Evolutionary conservation across 2,797 vertebrate genomes (phyloP), one percentile per base, ranked within the genome.

Genomic region (Siniperca obscura): DNA sequence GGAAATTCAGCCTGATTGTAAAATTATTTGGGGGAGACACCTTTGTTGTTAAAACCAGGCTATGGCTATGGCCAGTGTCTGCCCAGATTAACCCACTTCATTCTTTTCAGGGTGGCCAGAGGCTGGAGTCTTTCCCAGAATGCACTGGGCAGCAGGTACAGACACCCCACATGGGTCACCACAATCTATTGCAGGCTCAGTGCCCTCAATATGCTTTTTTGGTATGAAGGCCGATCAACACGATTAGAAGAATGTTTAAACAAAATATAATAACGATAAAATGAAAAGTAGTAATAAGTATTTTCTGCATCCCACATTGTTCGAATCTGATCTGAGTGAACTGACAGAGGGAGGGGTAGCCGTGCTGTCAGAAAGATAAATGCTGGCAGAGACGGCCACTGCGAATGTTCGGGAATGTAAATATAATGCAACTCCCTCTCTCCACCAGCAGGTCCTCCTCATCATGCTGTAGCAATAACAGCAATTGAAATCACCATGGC

Each of bases 401-500:
- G 70, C 19, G 42, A 80, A 76, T 80, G 81, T 72, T 64, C 0
- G 7, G 82, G 80, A 87, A 92, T 92, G 89, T 87, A 90, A 86
- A 90, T 81, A 80, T 52, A 79, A 81, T 1, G 25, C 52, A 68
- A 70, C 46, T 48, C 44, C 46, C 38, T 73, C 60, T 36, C 78
- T 83, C 68, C 12, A 12, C 61, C 57, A 60, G 76, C 48, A 52
- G 57, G 38, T 52, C 71, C 70, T 70, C 65, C 48, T 80, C 79
- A 72, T 74, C 67, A 8, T 30, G 53, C 83, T 38, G 78, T 67
- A 74, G 87, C 81, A 80, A 73, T 57, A 82, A 67, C 83, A 48
- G 81, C 71, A 1, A 87, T 87, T 78, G 68, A 74, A 82, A 91
- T 93, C 81, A 82, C 91, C 90, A 92, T 93, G 91, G 93, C 87